Evolutionary conservation across 2,888 invertebrate genomes (phyloP), one percentile per base, ranked within the genome.

Genomic region (Caenorhabditis sinica): DNA sequence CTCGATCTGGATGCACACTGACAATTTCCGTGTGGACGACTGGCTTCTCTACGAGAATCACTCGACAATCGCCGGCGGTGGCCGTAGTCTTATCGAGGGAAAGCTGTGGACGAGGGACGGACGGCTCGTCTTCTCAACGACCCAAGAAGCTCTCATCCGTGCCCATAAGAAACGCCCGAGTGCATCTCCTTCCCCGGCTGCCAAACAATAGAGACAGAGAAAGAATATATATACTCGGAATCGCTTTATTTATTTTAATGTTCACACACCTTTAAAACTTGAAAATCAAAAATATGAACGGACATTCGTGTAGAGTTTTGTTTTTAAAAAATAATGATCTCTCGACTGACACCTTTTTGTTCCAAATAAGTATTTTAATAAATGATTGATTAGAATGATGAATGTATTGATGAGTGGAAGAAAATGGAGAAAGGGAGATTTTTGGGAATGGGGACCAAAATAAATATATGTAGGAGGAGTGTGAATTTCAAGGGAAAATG

Each of bases 31-130:
- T 40, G 93, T 93, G 6, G 93, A 94, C 85, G 93, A 94, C 71
- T 94, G 94, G 93, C 91, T 94, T 92, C 90, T 94, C 73, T 93
- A 93, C 87, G 93, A 94, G 87, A 90, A 92, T 33, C 93, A 93
- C 75, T 92, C 92, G 81, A 93, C 93, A 13, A 89, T 93, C n/a
- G 92, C 87, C 93, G 93, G 93, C 45, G 91, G 90, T 72, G 92
- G 93, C 20, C 92, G 93, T 53, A 93, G 93, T 20, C 85, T 93
- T 33, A 91, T 91, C 69, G 90, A 91, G 20, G 94, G 93, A 4
- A 91, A 93, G 45, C 87, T 94, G 71, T 94, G 94, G 94, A 93
- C 93, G 33, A 87, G 90, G 40, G 93, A 93, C 85, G 94, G 94
- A 1, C 91, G 92, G 1, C 87, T 94, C 69, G 93, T 93, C 2